Conservation (phyloP, 2,797 vertebrate genomes). For the Ceryle rudis region DNA sequence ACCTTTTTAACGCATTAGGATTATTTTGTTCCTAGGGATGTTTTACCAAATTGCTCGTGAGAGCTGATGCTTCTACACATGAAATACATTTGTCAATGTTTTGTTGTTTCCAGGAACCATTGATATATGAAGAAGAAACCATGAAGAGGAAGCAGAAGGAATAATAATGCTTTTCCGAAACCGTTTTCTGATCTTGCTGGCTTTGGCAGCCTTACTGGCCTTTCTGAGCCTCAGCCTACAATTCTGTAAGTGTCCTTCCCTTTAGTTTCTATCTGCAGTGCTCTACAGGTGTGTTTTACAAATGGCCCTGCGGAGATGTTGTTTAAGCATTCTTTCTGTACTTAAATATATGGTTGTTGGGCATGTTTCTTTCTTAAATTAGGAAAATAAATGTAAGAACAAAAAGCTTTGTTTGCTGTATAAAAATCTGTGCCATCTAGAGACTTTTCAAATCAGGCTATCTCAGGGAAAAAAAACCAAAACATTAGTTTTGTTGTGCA, state of each 20-base stretch:
- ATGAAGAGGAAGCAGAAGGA: constrained; percentile 79
- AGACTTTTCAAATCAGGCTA: neutral
- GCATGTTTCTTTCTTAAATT: neutral
- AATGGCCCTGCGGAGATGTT: neutral
- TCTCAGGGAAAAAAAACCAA: neutral
- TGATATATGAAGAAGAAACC: constrained; percentile 63
- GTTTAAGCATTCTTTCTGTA: neutral
- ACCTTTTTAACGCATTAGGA: neutral
- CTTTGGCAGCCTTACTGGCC: constrained; percentile 83
- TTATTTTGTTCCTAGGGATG: neutral
- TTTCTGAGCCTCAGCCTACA: constrained; percentile 85
- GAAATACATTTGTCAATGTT: constrained; percentile 13
- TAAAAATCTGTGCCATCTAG: neutral
- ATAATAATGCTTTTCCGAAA: constrained; percentile 86
- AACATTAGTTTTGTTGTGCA: neutral
- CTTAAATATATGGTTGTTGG: neutral
- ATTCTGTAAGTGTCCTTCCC: constrained; percentile 80
- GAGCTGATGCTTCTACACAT: neutral
- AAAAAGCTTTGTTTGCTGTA: neutral
- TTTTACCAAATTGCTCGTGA: neutral
- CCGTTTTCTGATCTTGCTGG: constrained; percentile 85
- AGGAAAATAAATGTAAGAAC: neutral
- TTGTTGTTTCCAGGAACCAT: constrained; percentile 61
- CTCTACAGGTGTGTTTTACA: neutral
- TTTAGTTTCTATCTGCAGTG: neutral